A percentile compares a stretch with the other conserved stretches of the same genome.
Conservation (phyloP, 2,888 invertebrate genomes). For the Hydrotaea cyrtoneurina region DNA sequence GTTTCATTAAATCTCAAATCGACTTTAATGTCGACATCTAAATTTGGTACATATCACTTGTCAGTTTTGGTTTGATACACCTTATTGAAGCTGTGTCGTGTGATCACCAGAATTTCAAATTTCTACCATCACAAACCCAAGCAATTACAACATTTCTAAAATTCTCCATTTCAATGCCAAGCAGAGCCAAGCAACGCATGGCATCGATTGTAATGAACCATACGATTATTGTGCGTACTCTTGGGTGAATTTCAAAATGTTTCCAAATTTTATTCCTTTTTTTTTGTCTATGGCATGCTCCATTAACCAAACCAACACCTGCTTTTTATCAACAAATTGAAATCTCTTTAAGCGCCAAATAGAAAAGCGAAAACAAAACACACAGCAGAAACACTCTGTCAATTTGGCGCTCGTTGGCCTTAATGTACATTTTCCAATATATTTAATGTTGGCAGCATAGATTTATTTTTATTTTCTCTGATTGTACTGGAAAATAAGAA, state of each 20-base stretch:
- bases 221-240: not conserved
- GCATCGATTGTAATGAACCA: no score
- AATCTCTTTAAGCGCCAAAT: not conserved
- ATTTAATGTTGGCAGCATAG: constrained; percentile 24
- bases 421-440: constrained; percentile 14
- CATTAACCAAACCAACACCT: constrained; percentile 33
- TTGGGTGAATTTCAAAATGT: not conserved
- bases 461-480: constrained; percentile 1
- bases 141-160: no score
- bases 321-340: constrained; percentile 2
- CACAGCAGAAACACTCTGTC: not conserved
- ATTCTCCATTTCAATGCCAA: no score
- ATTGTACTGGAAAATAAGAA: not conserved
- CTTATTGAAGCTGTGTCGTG: no score
- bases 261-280: not conserved
- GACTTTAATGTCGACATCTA: no score
- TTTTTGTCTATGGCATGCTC: not conserved
- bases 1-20: no score
- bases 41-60: no score
- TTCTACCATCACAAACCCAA: no score
- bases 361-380: not conserved
- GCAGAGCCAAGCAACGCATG: no score
- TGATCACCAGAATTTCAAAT: no score
- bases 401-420: not conserved
- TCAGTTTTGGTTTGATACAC: no score